phyloP scores from a whole-genome alignment of 2,113 vertebrate species.

The Onychostruthus taczanowskii region DNA sequence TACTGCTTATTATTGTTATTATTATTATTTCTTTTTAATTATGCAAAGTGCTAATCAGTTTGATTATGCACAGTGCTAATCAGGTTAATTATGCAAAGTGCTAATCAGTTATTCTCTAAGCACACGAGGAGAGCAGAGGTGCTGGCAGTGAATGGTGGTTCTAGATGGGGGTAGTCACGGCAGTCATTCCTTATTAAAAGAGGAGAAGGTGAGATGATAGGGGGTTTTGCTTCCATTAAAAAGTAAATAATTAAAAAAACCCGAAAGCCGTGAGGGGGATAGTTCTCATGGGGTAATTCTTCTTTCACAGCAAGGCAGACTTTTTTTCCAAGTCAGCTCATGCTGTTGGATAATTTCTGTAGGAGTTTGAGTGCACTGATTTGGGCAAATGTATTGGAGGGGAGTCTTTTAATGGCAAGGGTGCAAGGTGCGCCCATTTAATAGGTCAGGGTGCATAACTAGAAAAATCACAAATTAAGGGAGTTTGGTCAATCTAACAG shows the following conservation, averaged over 20 bases:
- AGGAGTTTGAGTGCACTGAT: conserved; percentile 66
- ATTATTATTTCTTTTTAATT: conserved; percentile 90
- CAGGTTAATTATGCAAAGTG: conserved; percentile 90
- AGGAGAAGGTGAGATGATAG: conserved; percentile 75
- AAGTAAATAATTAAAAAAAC: conserved; percentile 36
- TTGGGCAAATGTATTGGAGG: conserved; percentile 41
- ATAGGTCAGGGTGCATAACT: conserved; percentile 28
- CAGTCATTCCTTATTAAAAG: conserved; percentile 81
- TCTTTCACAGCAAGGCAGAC: conserved; percentile 65
- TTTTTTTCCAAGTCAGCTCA: conserved; percentile 41
- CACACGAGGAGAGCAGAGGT: conserved; percentile 84
- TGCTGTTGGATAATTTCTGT: conserved; percentile 66
- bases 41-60: conserved; percentile 89
- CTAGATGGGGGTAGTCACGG: conserved; percentile 82
- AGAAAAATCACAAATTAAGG: conserved; percentile 51
- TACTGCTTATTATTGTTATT: conserved; percentile 87
- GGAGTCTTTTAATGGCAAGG: conserved; percentile 56
- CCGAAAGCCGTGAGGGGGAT: conserved; percentile 23
- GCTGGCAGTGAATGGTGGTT: conserved; percentile 79
- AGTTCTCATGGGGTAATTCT: conserved; percentile 58
- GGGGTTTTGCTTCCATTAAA: conserved; percentile 68
- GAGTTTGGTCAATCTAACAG: conserved; percentile 38
- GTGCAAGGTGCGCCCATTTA: conserved; percentile 30
- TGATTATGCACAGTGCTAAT: conserved; percentile 89
- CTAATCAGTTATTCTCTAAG: conserved; percentile 88